These are phyloP conservation scores for Drosophila mettleri DNA, from an alignment of 2,888 invertebrate genomes.

Conservation along the genomic window DNA sequence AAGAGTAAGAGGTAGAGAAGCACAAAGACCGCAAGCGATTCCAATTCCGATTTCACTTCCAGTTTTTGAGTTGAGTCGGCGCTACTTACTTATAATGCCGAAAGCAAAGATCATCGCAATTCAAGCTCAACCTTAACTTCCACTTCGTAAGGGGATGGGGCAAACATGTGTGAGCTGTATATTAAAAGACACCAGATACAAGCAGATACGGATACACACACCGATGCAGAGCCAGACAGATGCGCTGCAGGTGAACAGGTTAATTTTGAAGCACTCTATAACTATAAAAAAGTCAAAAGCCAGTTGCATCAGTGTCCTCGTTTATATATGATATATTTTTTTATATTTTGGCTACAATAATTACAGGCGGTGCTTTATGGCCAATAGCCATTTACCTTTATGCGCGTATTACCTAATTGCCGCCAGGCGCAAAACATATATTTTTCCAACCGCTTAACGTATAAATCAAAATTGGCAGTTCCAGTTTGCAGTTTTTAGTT, in stretches of 20 bases:
- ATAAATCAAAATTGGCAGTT: slow-evolving; percentile 68
- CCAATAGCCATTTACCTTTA: slow-evolving; percentile 56
- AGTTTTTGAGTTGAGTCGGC: slow-evolving; percentile 46
- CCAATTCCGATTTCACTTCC: slow-evolving; percentile 65
- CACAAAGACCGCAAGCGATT: slow-evolving; percentile 8
- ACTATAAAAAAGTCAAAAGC: slow-evolving; percentile 34
- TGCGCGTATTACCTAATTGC: slow-evolving; percentile 67
- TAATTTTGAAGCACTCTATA: slow-evolving; percentile 49
- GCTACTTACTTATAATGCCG: slow-evolving; percentile 48
- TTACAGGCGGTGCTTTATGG: slow-evolving; percentile 36
- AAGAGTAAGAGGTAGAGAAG: background rate
- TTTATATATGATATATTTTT: slow-evolving; percentile 20
- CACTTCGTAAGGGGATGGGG: slow-evolving; percentile 31
- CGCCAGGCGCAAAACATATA: slow-evolving; percentile 57
- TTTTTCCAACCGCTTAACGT: slow-evolving; percentile 37
- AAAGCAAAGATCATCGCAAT: slow-evolving; percentile 64
- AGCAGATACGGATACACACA: slow-evolving; percentile 19
- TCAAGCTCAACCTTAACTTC: slow-evolving; percentile 59
- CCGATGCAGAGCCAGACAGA: slow-evolving; percentile 11
- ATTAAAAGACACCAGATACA: slow-evolving; percentile 40
- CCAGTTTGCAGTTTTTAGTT: slow-evolving; percentile 36
- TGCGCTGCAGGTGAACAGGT: slow-evolving; percentile 64
- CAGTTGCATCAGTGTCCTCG: slow-evolving; percentile 49
- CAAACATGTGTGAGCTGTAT: slow-evolving; percentile 31
- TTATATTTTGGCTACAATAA: slow-evolving; percentile 49